Evolutionary conservation across 1,140 invertebrate genomes (phyloP), one percentile per base, ranked within the genome.

Genomic region (Mizuhopecten yessoensis): DNA sequence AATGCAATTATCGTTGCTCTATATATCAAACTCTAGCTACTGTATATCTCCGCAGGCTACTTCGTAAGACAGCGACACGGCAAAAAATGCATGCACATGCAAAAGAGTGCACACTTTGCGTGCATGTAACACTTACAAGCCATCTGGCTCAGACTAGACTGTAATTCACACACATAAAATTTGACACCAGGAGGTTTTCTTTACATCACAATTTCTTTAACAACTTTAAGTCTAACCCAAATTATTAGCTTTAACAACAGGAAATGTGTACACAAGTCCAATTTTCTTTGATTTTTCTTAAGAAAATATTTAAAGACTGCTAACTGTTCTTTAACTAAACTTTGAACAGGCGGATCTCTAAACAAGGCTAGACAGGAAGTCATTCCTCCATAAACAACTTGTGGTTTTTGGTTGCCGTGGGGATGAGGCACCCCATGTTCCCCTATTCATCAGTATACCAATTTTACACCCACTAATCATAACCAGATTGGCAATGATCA

Each of bases 371-470:
- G 36, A 75, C 57, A 75, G 57, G 57, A 75, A 75, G 57, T 75
- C 1, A n/a, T 29, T 75, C 9, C 57, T 75, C 17, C 17, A 17
- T 29, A 75, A 23, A 75, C 57, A 75, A 75, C 57, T 75, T 75
- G 57, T 75, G 57, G 57, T 75, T 75, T 75, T 75, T n/a, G 57
- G 57, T 75, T 75, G 57, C 57, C 57, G n/a, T 75, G 57, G 57
- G 9, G 57, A 75, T 75, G 57, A 75, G 57, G 23, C 5, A 75
- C 3, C 57, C 5, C 57, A 75, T 23, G 23, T 75, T 75, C 23
- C 15, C 57, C 57, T 9, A 75, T 29, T 75, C 57, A 75, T 75
- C 57, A 75, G 57, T 75, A 75, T 9, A 75, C 57, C 57, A 75
- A 75, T 75, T 75, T 75, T 29, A 75, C 57, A 75, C 57, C 57